Conservation (phyloP, 2,797 vertebrate species). For the Ctenochaetus hawaiiensis region DNA sequence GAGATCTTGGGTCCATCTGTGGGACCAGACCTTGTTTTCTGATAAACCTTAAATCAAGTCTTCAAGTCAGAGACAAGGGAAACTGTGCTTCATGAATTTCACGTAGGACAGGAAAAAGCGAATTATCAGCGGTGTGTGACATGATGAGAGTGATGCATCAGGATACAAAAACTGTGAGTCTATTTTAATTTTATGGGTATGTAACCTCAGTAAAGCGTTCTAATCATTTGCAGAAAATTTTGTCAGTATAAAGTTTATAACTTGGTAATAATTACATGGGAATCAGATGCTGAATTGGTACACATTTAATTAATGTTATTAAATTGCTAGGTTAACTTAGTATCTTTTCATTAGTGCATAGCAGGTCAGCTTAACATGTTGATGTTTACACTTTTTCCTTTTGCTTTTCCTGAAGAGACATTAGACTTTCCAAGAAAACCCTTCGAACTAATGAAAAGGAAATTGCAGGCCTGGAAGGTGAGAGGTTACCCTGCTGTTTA, state of each 20-base stretch:
- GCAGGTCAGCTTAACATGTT: background rate
- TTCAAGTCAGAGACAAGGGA: background rate
- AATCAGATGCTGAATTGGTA: background rate
- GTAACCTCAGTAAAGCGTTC: background rate
- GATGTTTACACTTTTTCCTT: background rate
- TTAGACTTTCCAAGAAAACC: background rate
- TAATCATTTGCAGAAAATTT: background rate
- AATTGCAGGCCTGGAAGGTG: background rate
- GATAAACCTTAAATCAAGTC: constrained; percentile 13
- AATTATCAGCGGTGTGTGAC: background rate
- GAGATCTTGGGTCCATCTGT: constrained; percentile 18
- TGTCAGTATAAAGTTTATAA: background rate
- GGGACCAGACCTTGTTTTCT: constrained; percentile 12
- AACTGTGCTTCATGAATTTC: constrained; percentile 11
- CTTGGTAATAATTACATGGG: background rate
- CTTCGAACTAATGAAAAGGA: background rate
- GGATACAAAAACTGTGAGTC: background rate
- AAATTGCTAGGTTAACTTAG: background rate
- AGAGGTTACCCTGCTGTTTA: background rate
- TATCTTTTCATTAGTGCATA: background rate
- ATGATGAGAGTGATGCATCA: background rate
- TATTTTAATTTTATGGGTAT: background rate
- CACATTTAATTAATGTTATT: background rate
- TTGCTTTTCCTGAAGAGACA: background rate
- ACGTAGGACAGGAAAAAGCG: background rate